Base-by-base conservation (phyloP, 2,888 invertebrate genomes). In the Erebia ligea region DNA sequence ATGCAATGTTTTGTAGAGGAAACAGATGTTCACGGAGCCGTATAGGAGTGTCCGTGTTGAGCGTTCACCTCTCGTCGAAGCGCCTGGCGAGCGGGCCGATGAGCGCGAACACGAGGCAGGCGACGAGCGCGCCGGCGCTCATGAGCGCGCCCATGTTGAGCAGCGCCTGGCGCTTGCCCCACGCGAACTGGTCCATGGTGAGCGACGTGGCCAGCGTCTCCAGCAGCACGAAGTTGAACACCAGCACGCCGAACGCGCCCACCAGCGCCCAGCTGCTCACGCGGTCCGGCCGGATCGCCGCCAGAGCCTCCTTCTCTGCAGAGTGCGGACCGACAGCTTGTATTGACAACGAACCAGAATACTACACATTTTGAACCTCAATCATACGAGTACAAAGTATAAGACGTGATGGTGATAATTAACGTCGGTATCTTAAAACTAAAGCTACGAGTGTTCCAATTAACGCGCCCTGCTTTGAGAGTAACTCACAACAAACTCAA, bases 151-250 rank as follows among this genome's bases (percentile, higher is more conserved):
- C 98, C 95, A 98, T 96, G 85, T 97, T 96, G 86, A 95, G 95
- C 52, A 98, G 89, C 13, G 98, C 96, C 83, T 96, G 95, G 65
- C 93, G 88, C 89, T 97, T 96, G 72, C 95, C 95, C 97, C 97
- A 98, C 45, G 96, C 98, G 88, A 98, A 97, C 91, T 97, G 97
- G 85, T 98, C 97, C 96, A 97, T 97, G 45, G 97, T 97, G 68
- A 98, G 93, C 3, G 97, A 95, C 11, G 97, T 97, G 25, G 96
- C 97, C 76, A 97, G 93, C 63, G 98, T 97, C 94, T 98, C 98
- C 78, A 98, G 92, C 73, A 98, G 94, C 80, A 98, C 97, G 88
- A 98, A 98, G 92, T 97, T 97, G 86, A 97, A 97, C 68, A 97
- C 96, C 76, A 98, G 93, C 76, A 97, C 95, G 86, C 97, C 97